Percentiles rank a stretch among this genome's conserved stretches.
phyloP scores from a whole-genome alignment of 1,140 invertebrate species.

The Scaptomyza montana region DNA sequence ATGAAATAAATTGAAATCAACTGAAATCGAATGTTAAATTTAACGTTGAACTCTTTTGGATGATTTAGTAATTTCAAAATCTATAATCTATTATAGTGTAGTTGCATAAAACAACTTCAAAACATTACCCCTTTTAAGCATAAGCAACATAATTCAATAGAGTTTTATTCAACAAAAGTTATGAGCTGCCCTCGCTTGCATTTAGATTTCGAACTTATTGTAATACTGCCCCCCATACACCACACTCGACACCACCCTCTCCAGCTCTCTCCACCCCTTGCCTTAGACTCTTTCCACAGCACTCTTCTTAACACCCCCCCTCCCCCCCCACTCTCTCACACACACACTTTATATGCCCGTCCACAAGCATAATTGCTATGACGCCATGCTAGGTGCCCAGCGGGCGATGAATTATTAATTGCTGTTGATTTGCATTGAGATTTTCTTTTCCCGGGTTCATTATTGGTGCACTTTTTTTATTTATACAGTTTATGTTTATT shows the following conservation, averaged over 20 bases:
- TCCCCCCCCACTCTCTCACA: slow-evolving; percentile 16
- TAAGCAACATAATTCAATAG: too few species aligned
- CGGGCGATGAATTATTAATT: slow-evolving; percentile 81
- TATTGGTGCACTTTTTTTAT: slow-evolving; percentile 42
- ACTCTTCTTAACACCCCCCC: not conserved
- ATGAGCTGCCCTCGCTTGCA: slow-evolving; percentile 2
- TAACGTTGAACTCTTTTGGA: too few species aligned
- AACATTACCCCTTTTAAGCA: too few species aligned
- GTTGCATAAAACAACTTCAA: too few species aligned
- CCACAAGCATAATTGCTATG: slow-evolving; percentile 63
- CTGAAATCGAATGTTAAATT: too few species aligned
- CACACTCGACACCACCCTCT: not conserved
- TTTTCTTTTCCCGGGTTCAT: slow-evolving; percentile 65
- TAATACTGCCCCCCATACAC: slow-evolving; percentile 1
- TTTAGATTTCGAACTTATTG: slow-evolving; percentile 6
- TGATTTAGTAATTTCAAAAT: too few species aligned
- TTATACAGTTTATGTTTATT: too few species aligned
- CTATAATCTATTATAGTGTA: too few species aligned
- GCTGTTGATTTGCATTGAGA: slow-evolving; percentile 81
- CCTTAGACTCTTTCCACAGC: slow-evolving; percentile 4
- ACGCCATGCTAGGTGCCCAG: slow-evolving; percentile 58
- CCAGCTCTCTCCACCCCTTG: not conserved
- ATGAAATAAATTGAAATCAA: too few species aligned
- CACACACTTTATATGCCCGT: too few species aligned
- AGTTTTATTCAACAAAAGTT: too few species aligned